Percentiles rank a stretch among this genome's conserved stretches.
phyloP scores from a whole-genome alignment of 2,888 invertebrate species.

The Sclerodermus sp. region DNA sequence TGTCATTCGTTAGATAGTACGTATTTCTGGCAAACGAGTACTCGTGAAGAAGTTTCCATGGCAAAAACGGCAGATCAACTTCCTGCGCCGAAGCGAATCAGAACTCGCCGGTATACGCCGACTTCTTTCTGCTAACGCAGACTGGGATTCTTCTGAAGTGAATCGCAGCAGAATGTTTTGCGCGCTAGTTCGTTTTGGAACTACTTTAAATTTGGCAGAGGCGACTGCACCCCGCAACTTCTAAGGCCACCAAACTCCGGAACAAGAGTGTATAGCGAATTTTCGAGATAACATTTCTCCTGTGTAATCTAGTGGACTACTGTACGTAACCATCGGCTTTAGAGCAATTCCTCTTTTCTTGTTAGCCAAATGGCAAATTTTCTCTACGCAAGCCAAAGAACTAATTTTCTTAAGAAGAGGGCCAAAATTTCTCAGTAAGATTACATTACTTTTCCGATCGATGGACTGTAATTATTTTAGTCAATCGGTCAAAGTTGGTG shows the following conservation, averaged over 20 bases:
- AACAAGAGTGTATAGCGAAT: slow-evolving; percentile 31
- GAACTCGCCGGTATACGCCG: neutral
- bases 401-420: too few relatives aligned
- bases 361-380: too few relatives aligned
- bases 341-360: too few relatives aligned
- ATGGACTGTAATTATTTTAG: too few relatives aligned
- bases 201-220: slow-evolving; percentile 38
- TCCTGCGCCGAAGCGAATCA: slow-evolving; percentile 26
- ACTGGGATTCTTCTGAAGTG: slow-evolving; percentile 3
- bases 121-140: too few relatives aligned
- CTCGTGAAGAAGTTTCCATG: slow-evolving; percentile 12
- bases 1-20: slow-evolving; percentile 18
- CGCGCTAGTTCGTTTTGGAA: slow-evolving; percentile 28
- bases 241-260: slow-evolving; percentile 28
- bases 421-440: too few relatives aligned
- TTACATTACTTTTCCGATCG: too few relatives aligned
- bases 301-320: too few relatives aligned
- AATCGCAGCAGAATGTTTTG: slow-evolving; percentile 28
- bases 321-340: too few relatives aligned
- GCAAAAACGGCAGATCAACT: slow-evolving; percentile 18
- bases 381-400: too few relatives aligned
- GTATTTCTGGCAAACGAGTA: slow-evolving; percentile 15
- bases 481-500: too few relatives aligned
- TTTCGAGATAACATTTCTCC: slow-evolving; percentile 7
- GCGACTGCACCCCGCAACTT: slow-evolving; percentile 17